Evolutionary conservation across 2,888 invertebrate species (phyloP).

Genomic region (Tuberolachnus salignus): DNA sequence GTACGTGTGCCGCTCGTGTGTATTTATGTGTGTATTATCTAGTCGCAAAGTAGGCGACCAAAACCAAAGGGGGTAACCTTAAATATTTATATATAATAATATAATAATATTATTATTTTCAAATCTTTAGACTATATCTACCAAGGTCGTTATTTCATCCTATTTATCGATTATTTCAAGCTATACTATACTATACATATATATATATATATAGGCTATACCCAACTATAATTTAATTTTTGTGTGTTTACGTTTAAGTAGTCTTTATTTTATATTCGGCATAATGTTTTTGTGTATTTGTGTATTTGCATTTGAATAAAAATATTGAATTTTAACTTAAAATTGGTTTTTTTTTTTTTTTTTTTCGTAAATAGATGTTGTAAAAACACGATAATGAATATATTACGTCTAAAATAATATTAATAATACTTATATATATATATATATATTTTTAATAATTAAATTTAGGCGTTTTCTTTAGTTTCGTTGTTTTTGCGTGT

Average conservation of each 20-base stretch:
- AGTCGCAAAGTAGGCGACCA: conserved; percentile 52
- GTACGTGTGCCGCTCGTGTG: not conserved
- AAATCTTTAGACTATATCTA: conserved; percentile 27
- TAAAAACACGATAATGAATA: conserved; percentile 24
- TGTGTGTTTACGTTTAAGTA: conserved; percentile 5
- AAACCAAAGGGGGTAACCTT: conserved; percentile 52
- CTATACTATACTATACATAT: not conserved
- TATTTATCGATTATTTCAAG: conserved; percentile 20
- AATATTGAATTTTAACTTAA: not conserved
- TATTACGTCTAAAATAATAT: conserved; percentile 19
- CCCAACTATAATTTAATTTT: not conserved
- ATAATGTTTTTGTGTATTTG: not conserved
- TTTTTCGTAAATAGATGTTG: no score
- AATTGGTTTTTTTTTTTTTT: not conserved
- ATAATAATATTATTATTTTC: conserved; percentile 18
- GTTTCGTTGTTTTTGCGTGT: conserved; percentile 23
- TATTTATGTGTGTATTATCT: conserved; percentile 51
- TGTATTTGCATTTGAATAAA: conserved; percentile 10
- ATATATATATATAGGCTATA: not conserved
- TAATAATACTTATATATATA: no score
- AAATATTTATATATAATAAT: conserved; percentile 11
- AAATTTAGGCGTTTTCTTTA: conserved; percentile 35
- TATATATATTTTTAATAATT: no score
- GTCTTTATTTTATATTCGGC: conserved; percentile 1
- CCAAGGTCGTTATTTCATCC: conserved; percentile 30